These are phyloP conservation scores for Kryphioiulus occultus DNA, from an alignment of 2,888 invertebrate species.

Conservation along the genomic window DNA sequence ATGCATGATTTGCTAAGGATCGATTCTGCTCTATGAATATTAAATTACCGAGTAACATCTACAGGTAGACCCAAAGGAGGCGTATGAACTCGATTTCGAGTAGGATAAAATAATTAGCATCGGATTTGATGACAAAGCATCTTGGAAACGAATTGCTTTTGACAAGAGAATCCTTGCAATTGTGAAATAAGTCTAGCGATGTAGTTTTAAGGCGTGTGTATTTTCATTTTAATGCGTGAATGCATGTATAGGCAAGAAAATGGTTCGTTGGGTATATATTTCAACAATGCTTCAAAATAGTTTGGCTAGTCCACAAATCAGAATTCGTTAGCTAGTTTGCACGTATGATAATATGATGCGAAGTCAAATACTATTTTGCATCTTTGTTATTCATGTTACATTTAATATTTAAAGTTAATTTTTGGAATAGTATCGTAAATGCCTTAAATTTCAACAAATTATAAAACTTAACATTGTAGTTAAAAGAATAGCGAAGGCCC, in stretches of 20 bases:
- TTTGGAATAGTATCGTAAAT: too few relatives aligned
- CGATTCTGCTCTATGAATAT: background rate
- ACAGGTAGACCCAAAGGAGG: conserved; percentile 13
- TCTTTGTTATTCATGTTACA: too few relatives aligned
- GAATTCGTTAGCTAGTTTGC: too few relatives aligned
- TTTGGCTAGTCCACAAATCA: background rate
- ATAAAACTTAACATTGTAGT: too few relatives aligned
- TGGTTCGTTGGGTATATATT: background rate
- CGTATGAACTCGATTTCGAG: background rate
- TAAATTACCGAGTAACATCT: background rate
- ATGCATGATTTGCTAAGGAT: background rate
- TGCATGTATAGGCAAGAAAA: background rate
- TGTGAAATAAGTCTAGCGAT: background rate
- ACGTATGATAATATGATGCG: too few relatives aligned
- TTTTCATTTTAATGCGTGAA: background rate
- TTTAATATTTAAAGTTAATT: too few relatives aligned
- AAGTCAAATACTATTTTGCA: background rate
- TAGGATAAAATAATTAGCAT: background rate
- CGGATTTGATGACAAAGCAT: background rate
- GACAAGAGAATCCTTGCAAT: conserved; percentile 3
- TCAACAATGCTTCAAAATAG: background rate
- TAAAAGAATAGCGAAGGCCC: too few relatives aligned
- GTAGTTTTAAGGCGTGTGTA: too few relatives aligned
- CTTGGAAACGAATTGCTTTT: background rate
- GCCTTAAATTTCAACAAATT: too few relatives aligned